A percentile compares a stretch with the other conserved stretches of the same genome.
Conservation (phyloP, 2,888 invertebrate genomes). For the Trypoxylon attenuatum region DNA sequence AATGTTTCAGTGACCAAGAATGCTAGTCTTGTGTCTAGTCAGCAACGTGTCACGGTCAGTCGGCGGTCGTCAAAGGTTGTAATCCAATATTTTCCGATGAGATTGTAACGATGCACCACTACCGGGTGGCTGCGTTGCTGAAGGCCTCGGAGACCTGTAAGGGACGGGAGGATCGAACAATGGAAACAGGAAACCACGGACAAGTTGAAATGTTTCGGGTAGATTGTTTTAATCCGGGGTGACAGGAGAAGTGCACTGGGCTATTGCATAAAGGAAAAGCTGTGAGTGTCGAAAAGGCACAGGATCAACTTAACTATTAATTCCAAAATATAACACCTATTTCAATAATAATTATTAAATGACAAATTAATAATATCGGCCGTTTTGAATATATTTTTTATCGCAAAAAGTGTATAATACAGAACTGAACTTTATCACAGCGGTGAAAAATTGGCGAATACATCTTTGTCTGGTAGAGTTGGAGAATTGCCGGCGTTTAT, state of each 20-base stretch:
- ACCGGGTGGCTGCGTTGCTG: constrained; percentile 50
- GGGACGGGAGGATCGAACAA: constrained; percentile 43
- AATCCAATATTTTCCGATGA: constrained; percentile 67
- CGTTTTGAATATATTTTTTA: no score
- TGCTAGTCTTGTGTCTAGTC: not conserved
- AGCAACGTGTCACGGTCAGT: constrained; percentile 26
- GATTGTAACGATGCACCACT: constrained; percentile 53
- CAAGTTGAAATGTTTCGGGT: constrained; percentile 44
- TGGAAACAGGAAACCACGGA: constrained; percentile 48
- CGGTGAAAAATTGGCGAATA: no score
- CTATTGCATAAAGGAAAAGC: constrained; percentile 5
- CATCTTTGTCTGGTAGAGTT: no score
- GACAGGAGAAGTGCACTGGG: constrained; percentile 16
- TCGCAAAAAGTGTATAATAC: no score
- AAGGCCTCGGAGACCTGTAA: constrained; percentile 33
- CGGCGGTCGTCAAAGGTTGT: constrained; percentile 65
- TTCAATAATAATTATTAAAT: no score
- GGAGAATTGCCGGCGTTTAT: constrained; percentile 25
- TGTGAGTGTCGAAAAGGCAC: constrained; percentile 13
- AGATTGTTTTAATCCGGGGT: constrained; percentile 36
- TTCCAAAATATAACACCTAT: constrained; percentile 7
- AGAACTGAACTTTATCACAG: no score
- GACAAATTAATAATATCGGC: no score
- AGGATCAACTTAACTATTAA: constrained; percentile 22
- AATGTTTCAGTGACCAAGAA: no score